These are phyloP conservation scores for Delichon dasypus DNA, from an alignment of 2,797 vertebrate species.

Conservation along the genomic window DNA sequence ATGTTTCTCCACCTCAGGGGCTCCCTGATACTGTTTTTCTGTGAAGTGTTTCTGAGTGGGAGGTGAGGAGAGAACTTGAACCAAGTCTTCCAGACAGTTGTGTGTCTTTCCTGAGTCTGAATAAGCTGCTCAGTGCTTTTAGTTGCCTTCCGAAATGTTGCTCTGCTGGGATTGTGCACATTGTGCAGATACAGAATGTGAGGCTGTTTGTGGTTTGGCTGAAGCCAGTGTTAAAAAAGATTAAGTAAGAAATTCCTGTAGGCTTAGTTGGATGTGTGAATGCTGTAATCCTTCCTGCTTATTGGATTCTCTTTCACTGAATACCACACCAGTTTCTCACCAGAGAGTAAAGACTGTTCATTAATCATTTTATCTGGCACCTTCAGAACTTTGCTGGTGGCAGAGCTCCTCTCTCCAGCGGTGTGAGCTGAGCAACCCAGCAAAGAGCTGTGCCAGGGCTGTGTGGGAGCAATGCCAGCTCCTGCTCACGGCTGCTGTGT, in stretches of 20 bases:
- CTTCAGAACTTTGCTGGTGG: neutral
- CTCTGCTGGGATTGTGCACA: neutral
- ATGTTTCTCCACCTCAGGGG: neutral
- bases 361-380: neutral
- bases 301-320: neutral
- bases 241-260: neutral
- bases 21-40: neutral
- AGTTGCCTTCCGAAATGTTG: neutral
- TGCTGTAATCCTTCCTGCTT: neutral
- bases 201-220: neutral
- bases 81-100: neutral
- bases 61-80: neutral
- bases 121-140: neutral
- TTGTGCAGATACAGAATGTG: neutral
- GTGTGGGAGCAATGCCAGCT: accelerated
- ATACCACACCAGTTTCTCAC: neutral
- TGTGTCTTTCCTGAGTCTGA: neutral
- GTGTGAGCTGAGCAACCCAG: neutral
- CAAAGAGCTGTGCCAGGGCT: neutral
- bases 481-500: neutral
- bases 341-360: neutral
- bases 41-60: neutral
- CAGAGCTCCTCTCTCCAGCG: neutral
- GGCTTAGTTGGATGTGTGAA: neutral
- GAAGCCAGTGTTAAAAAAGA: neutral